Evolutionary conservation across 2,113 vertebrate species (phyloP).

Genomic region (Stegostoma tigrinum): DNA sequence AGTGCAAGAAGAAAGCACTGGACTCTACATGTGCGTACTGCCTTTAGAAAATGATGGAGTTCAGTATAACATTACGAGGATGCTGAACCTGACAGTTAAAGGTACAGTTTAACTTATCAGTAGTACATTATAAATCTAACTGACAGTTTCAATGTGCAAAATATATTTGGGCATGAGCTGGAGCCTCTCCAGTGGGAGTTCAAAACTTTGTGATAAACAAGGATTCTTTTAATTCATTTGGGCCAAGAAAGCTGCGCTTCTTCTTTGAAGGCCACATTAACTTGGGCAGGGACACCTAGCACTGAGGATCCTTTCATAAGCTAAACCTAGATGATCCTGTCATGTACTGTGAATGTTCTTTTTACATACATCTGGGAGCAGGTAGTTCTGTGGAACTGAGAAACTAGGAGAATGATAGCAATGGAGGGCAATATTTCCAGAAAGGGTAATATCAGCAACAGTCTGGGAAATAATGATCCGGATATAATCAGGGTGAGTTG

Average conservation of each 20-base stretch:
- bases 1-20: neutral
- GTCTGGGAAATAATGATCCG: neutral
- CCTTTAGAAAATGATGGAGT: neutral
- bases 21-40: slow-evolving; percentile 9
- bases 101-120: neutral
- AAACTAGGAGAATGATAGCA: neutral
- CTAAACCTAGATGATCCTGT: neutral
- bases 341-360: neutral
- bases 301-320: neutral
- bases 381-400: neutral
- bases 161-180: neutral
- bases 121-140: neutral
- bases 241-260: neutral
- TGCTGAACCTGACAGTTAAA: neutral
- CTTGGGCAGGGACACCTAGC: neutral
- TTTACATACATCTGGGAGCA: neutral
- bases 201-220: neutral
- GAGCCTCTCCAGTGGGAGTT: neutral
- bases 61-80: slow-evolving; percentile 13
- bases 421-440: neutral
- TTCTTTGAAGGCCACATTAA: neutral
- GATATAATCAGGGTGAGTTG: too few species aligned
- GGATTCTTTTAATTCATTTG: neutral
- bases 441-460: neutral
- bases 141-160: neutral